Conservation (phyloP, 2,113 vertebrate genomes). For the Clinocottus analis region DNA sequence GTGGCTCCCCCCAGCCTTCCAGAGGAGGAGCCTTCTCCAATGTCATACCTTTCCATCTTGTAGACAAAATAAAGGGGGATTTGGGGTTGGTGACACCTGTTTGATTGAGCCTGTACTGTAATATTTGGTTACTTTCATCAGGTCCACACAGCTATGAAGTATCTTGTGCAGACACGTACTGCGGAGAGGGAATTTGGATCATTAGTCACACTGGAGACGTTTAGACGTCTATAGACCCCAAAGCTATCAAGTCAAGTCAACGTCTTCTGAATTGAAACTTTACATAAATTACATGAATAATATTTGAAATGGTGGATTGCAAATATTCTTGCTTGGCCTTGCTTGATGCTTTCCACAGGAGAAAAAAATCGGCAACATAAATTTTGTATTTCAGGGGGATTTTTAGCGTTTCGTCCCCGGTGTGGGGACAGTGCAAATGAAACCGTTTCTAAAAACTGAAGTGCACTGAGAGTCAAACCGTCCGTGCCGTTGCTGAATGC, state of each 20-base stretch:
- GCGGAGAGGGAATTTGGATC: background rate
- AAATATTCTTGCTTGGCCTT: too few species aligned
- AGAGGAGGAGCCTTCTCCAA: conserved; percentile 23
- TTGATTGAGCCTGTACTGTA: background rate
- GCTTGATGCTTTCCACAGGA: too few species aligned
- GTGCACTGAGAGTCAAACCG: background rate
- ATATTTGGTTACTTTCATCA: conserved; percentile 15
- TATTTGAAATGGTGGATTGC: too few species aligned
- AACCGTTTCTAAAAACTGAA: background rate
- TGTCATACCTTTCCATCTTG: conserved; percentile 20
- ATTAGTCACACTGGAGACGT: too few species aligned
- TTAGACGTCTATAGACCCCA: background rate
- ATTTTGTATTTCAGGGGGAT: too few species aligned
- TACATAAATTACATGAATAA: background rate
- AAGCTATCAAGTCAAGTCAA: too few species aligned
- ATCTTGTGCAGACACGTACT: conserved; percentile 2
- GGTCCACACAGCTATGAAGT: conserved; percentile 23
- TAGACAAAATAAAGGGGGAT: conserved; percentile 8
- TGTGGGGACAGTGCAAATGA: too few species aligned
- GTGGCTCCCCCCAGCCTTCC: conserved; percentile 1
- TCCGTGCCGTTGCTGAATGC: background rate
- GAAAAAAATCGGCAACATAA: too few species aligned
- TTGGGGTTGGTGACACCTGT: conserved; percentile 13
- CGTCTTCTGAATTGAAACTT: too few species aligned
- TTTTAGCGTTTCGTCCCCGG: too few species aligned